These are phyloP conservation scores for Lithobius niger DNA, from an alignment of 1,140 invertebrate genomes.

Conservation along the genomic window DNA sequence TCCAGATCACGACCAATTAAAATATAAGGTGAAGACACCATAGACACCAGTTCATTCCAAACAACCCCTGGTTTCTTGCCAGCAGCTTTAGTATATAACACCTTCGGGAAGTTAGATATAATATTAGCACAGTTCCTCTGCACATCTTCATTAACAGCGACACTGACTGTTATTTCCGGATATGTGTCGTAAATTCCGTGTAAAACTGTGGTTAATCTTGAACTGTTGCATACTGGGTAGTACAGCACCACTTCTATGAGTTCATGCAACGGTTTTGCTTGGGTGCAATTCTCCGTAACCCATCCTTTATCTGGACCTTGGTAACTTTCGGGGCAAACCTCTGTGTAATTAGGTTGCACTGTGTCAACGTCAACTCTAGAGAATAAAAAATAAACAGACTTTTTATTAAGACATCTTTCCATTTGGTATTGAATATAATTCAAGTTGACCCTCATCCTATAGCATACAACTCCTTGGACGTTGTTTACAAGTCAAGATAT, in stretches of 20 bases:
- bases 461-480: too few relatives aligned
- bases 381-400: too few relatives aligned
- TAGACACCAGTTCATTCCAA: slow-evolving; percentile 18
- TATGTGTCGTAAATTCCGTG: not conserved
- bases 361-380: too few relatives aligned
- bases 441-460: too few relatives aligned
- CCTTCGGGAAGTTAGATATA: not conserved
- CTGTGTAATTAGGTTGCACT: too few relatives aligned
- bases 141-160: not conserved
- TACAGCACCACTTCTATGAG: not conserved
- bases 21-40: slow-evolving; percentile 23
- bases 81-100: too few relatives aligned
- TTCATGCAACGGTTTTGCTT: not conserved
- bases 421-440: too few relatives aligned
- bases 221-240: not conserved
- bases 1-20: slow-evolving; percentile 22
- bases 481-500: too few relatives aligned
- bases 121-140: not conserved
- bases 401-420: too few relatives aligned
- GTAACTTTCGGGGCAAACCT: too few relatives aligned
- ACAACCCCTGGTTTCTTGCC: slow-evolving; percentile 11
- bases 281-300: not conserved
- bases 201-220: not conserved
- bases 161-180: not conserved
- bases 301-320: too few relatives aligned